Evolutionary conservation across 2,888 invertebrate species (phyloP).

Genomic region (Entomobrya multifasciata): DNA sequence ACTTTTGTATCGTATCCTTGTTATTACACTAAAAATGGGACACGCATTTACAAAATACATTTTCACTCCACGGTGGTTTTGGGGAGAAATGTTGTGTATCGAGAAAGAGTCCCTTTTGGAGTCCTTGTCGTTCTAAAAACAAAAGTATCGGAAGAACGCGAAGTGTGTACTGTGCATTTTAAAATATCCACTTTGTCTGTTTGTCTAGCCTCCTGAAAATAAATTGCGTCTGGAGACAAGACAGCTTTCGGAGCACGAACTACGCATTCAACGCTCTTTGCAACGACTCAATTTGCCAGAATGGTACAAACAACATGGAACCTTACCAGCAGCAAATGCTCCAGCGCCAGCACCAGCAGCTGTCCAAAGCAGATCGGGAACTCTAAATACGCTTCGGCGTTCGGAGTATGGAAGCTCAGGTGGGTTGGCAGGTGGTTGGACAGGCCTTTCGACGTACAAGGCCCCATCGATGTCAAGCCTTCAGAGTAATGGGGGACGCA

Average conservation of each 20-base stretch:
- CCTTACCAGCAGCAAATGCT: slow-evolving; percentile 81
- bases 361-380: slow-evolving; percentile 48
- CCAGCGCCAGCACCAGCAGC: slow-evolving; percentile 63
- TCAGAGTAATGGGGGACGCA: slow-evolving; percentile 76
- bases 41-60: too few species aligned
- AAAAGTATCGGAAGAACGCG: too few species aligned
- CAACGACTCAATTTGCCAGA: slow-evolving; percentile 97
- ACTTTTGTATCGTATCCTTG: too few species aligned
- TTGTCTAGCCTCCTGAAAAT: slow-evolving; percentile 93
- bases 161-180: too few species aligned
- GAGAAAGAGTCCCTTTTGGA: too few species aligned
- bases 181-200: slow-evolving; percentile 7
- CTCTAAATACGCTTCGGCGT: slow-evolving; percentile 73
- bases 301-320: slow-evolving; percentile 91
- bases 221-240: slow-evolving; percentile 92
- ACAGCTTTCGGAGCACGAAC: slow-evolving; percentile 95
- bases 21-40: too few species aligned
- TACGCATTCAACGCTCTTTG: slow-evolving; percentile 94
- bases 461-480: slow-evolving; percentile 88
- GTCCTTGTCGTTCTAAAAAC: too few species aligned
- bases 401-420: slow-evolving; percentile 83
- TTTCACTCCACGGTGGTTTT: too few species aligned
- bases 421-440: slow-evolving; percentile 83
- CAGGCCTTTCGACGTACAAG: slow-evolving; percentile 87
- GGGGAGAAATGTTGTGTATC: too few species aligned